Evolutionary conservation across 2,113 vertebrate species (phyloP).

Genomic region (Oncorhynchus gorbuscha): DNA sequence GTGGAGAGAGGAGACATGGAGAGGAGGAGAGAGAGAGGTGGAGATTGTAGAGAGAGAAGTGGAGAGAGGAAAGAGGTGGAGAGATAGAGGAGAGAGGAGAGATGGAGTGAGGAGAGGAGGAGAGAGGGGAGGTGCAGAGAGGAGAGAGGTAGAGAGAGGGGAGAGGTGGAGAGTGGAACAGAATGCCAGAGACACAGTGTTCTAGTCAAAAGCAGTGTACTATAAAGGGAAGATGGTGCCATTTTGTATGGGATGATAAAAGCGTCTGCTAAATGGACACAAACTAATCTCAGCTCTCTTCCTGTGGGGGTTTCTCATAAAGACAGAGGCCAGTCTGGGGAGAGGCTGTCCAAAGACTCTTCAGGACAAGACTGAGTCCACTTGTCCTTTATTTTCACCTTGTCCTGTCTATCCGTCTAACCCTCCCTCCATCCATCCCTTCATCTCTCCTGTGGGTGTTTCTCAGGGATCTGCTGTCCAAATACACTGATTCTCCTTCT

Average conservation of each 20-base stretch:
- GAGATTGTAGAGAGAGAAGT: too few relatives aligned
- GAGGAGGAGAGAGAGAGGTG: too few relatives aligned
- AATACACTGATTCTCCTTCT: conserved; percentile 28
- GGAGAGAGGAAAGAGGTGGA: too few relatives aligned
- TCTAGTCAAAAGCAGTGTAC: too few relatives aligned
- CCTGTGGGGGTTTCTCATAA: conserved; percentile 28
- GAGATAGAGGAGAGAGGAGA: too few relatives aligned
- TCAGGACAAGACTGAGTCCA: conserved; percentile 28
- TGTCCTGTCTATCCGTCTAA: neutral
- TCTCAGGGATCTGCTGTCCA: conserved; percentile 29
- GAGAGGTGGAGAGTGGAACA: conserved; percentile 39
- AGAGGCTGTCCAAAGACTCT: conserved; percentile 18
- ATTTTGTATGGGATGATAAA: too few relatives aligned
- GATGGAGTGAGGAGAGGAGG: too few relatives aligned
- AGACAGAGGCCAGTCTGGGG: conserved; percentile 25
- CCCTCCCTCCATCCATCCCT: conserved; percentile 7
- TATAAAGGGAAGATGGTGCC: too few relatives aligned
- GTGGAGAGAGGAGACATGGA: too few relatives aligned
- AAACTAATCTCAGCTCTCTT: conserved; percentile 12
- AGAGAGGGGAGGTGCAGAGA: too few relatives aligned
- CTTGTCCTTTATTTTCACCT: conserved; percentile 40
- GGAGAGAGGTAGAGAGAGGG: too few relatives aligned
- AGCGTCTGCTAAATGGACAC: too few relatives aligned
- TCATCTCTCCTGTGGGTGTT: conserved; percentile 43
- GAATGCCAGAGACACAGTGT: conserved; percentile 56